Percentiles rank a stretch among this genome's conserved stretches.
These are phyloP conservation scores for Phaedon cochleariae DNA, from an alignment of 2,888 invertebrate species.

Conservation along the genomic window DNA sequence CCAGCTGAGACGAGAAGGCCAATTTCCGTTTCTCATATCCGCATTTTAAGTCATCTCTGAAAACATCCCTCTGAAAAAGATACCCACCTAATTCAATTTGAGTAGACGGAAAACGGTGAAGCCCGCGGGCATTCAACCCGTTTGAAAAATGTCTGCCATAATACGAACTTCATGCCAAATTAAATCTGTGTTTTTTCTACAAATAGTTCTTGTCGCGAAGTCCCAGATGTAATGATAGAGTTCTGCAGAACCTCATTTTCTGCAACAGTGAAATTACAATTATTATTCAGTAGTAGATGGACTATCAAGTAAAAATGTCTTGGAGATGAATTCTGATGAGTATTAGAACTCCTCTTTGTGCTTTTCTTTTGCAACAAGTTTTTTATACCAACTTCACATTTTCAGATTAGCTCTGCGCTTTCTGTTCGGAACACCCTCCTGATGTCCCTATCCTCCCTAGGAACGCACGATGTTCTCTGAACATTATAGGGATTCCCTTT, in stretches of 20 bases:
- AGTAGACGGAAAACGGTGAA: slow-evolving; percentile 3
- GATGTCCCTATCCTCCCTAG: no score
- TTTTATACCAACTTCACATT: no score
- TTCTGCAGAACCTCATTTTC: not conserved
- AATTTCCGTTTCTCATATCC: not conserved
- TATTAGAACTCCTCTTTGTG: no score
- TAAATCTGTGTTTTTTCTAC: slow-evolving; percentile 19
- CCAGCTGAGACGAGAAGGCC: not conserved
- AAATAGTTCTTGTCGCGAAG: not conserved
- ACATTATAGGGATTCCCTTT: no score
- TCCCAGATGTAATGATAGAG: not conserved
- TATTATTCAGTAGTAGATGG: no score
- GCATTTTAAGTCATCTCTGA: not conserved
- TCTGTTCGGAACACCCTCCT: no score
- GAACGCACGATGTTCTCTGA: no score
- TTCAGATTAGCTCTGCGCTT: no score
- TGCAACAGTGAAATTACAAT: not conserved
- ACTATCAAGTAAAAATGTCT: no score
- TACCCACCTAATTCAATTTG: slow-evolving; percentile 15
- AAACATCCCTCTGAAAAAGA: slow-evolving; percentile 3
- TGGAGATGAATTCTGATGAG: no score
- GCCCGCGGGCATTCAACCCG: slow-evolving; percentile 4
- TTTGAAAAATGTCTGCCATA: slow-evolving; percentile 16
- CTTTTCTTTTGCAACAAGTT: no score
- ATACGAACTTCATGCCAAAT: slow-evolving; percentile 27